Evolutionary conservation across 2,888 invertebrate species (phyloP).

Genomic region (Phengaris alcon): DNA sequence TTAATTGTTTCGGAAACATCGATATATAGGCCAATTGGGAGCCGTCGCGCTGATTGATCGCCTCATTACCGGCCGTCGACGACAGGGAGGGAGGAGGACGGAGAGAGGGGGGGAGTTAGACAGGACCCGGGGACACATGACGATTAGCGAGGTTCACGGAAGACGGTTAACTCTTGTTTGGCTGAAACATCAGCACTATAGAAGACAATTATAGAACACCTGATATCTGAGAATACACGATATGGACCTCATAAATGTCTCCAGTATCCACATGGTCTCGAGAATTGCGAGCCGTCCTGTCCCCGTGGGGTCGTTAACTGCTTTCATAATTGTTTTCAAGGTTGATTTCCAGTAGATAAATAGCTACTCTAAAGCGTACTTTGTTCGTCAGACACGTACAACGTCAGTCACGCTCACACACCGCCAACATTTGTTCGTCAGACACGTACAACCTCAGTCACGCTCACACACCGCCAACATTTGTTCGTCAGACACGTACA

Average conservation of each 20-base stretch:
- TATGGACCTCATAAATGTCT: too few relatives aligned
- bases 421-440: not conserved
- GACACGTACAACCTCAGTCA: not conserved
- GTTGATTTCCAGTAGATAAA: too few relatives aligned
- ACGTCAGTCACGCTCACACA: not conserved
- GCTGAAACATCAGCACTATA: too few relatives aligned
- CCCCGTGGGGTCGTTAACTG: too few relatives aligned
- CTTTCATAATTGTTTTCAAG: too few relatives aligned
- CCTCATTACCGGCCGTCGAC: not conserved
- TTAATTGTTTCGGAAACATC: conserved; percentile 5
- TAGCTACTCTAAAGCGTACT: too few relatives aligned
- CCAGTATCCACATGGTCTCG: too few relatives aligned
- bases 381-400: not conserved
- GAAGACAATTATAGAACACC: too few relatives aligned
- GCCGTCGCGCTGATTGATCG: conserved; percentile 19
- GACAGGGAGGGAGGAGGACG: not conserved
- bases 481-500: not conserved
- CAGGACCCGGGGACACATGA: too few relatives aligned
- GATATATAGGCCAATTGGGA: conserved; percentile 6
- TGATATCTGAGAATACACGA: too few relatives aligned
- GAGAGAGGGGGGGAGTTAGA: not conserved
- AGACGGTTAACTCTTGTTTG: too few relatives aligned
- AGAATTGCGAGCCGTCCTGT: not conserved
- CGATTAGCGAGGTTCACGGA: not conserved
- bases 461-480: too few relatives aligned